Base-by-base conservation (phyloP, 2,888 invertebrate genomes). In the Pteria penguin region DNA sequence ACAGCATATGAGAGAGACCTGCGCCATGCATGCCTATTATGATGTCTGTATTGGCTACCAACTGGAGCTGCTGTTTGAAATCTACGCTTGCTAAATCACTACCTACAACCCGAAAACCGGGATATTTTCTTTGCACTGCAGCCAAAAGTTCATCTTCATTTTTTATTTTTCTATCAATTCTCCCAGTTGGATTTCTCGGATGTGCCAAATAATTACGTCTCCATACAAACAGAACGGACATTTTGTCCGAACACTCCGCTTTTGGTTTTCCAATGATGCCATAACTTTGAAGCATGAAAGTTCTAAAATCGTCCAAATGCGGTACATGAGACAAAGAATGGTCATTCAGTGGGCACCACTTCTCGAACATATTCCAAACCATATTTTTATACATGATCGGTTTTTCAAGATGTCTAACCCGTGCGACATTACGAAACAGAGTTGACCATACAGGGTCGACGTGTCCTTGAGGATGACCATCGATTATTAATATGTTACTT, bases 351-450 rank as follows among this genome's bases (percentile, higher is more conserved):
- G 71, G 71, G 4, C 52, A 71, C 57, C 57, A 71, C 22, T 71
- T 71, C 58, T 62, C 71, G 11, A 61, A n/a, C 71, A 71, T 71
- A n/a, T 61, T n/a, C 71, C 71, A 71, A 27, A 71, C 24, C 71
- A 71, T 52, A 0, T 71, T 58, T 14, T 8, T 71, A 29, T 58
- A 61, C 1, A n/a, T 11, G 4, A 45, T 18, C 32, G 33, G 22
- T 31, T 58, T n/a, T 11, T 36, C 22, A 5, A 71, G 29, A n/a
- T 71, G 71, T 29, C 71, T 26, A n/a, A 71, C 54, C 58, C 71
- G 18, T 14, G 26, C 62, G 8, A 71, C 36, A n/a, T 54, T 26
- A 22, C 62, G 54, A 29, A 71, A 71, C 29, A 71, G 5, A 52
- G 29, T 36, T 14, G 29, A 24, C 71, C 71, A 71, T 22, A 71